phyloP scores from a whole-genome alignment of 2,797 vertebrate genomes.

The Ctenopoma kingsleyae region DNA sequence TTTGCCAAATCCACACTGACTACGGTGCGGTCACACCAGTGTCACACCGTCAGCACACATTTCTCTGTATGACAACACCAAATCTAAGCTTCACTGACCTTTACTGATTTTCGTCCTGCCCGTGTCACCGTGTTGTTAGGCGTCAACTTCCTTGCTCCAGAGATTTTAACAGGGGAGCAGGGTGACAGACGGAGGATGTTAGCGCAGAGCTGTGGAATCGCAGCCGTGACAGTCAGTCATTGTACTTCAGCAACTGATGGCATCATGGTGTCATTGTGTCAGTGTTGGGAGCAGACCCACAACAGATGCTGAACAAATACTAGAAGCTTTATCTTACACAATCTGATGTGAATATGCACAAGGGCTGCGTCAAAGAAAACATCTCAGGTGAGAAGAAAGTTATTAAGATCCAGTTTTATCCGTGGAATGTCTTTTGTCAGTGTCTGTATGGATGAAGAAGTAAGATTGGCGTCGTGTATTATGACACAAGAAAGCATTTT shows the following conservation, averaged over 20 bases:
- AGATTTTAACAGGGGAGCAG: slow-evolving; percentile 12
- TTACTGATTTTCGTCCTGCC: background rate
- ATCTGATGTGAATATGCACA: slow-evolving; percentile 48
- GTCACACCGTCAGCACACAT: slow-evolving; percentile 8
- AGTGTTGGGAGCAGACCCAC: slow-evolving; percentile 62
- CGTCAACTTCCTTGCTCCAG: slow-evolving; percentile 20
- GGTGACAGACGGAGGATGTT: slow-evolving; percentile 59
- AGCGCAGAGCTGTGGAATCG: slow-evolving; percentile 33
- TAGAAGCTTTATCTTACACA: slow-evolving; percentile 56
- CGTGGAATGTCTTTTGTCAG: slow-evolving; percentile 5
- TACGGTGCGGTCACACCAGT: background rate
- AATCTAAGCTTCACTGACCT: slow-evolving; percentile 8
- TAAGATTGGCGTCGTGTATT: background rate
- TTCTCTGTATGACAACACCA: slow-evolving; percentile 17
- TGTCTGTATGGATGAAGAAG: slow-evolving; percentile 14
- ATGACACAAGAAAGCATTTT: slow-evolving; percentile 28
- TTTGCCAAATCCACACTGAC: background rate
- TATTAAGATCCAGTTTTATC: slow-evolving; percentile 31
- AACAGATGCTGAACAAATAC: slow-evolving; percentile 71
- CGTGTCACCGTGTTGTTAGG: slow-evolving; percentile 6
- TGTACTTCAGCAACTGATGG: slow-evolving; percentile 66
- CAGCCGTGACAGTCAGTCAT: slow-evolving; percentile 72
- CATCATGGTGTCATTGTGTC: slow-evolving; percentile 66
- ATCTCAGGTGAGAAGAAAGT: slow-evolving; percentile 61
- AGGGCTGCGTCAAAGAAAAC: slow-evolving; percentile 27